phyloP scores from a whole-genome alignment of 2,113 vertebrate species.

The Psilopsiagon aurifrons region DNA sequence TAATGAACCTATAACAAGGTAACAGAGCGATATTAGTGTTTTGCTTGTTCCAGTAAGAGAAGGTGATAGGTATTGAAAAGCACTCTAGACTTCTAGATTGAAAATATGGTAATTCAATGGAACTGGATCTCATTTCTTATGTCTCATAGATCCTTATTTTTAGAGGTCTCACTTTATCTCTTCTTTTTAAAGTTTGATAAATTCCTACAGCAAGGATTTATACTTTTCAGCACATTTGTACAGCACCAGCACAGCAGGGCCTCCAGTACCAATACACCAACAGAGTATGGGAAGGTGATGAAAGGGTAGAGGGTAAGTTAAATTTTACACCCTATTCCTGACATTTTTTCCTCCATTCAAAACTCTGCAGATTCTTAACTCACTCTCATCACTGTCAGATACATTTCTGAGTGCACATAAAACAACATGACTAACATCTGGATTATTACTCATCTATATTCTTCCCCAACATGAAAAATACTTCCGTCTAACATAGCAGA shows the following conservation, averaged over 20 bases:
- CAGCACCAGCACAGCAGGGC: neutral
- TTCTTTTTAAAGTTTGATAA: neutral
- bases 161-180: neutral
- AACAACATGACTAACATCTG: neutral
- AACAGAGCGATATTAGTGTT: neutral
- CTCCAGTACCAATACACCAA: neutral
- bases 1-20: neutral
- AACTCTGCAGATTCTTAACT: neutral
- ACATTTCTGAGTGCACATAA: neutral
- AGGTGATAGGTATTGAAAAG: neutral
- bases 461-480: neutral
- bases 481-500: neutral
- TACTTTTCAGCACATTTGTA: fast-evolving
- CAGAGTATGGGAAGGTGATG: neutral
- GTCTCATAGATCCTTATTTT: neutral
- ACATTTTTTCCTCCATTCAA: neutral
- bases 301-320: neutral
- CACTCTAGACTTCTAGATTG: neutral
- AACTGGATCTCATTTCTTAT: neutral
- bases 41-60: neutral
- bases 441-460: neutral
- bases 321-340: neutral
- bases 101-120: neutral
- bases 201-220: neutral
- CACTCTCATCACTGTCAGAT: neutral